Conservation (phyloP, 1,140 invertebrate species). For the Drosophila watanabei region DNA sequence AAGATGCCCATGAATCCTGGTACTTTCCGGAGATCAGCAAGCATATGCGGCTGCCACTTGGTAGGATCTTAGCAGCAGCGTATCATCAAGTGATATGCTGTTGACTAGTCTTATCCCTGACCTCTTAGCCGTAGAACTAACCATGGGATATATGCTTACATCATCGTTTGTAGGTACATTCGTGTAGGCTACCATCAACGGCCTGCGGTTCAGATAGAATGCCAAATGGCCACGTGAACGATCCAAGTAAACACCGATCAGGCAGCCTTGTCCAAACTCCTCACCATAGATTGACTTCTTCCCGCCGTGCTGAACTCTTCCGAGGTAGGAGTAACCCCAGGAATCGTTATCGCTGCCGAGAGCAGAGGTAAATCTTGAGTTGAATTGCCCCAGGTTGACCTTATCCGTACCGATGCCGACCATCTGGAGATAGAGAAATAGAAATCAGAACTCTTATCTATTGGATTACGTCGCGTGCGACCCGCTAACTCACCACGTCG, state of each 20-base stretch:
- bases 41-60: conserved; percentile 58
- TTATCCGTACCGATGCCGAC: conserved; percentile 91
- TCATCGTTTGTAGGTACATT: conserved; percentile 76
- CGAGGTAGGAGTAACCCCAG: conserved; percentile 92
- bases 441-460: conserved; percentile 23
- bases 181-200: conserved; percentile 71
- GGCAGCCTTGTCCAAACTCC: conserved; percentile 87
- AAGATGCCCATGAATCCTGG: conserved; percentile 64
- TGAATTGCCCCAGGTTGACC: conserved; percentile 87
- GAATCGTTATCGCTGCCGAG: conserved; percentile 90
- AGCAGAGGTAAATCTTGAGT: conserved; percentile 89
- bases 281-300: conserved; percentile 86
- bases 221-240: conserved; percentile 90
- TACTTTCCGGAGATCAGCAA: conserved; percentile 63
- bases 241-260: conserved; percentile 90
- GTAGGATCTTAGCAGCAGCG: conserved; percentile 69
- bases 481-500: conserved; percentile 89
- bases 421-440: conserved; percentile 88
- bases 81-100: conserved; percentile 86
- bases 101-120: conserved; percentile 89
- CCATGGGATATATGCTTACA: conserved; percentile 90
- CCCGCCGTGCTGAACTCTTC: conserved; percentile 89
- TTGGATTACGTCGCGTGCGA: background rate
- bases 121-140: conserved; percentile 90
- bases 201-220: conserved; percentile 89